Evolutionary conservation across 2,113 vertebrate genomes (phyloP).

Genomic region (Python bivittatus): DNA sequence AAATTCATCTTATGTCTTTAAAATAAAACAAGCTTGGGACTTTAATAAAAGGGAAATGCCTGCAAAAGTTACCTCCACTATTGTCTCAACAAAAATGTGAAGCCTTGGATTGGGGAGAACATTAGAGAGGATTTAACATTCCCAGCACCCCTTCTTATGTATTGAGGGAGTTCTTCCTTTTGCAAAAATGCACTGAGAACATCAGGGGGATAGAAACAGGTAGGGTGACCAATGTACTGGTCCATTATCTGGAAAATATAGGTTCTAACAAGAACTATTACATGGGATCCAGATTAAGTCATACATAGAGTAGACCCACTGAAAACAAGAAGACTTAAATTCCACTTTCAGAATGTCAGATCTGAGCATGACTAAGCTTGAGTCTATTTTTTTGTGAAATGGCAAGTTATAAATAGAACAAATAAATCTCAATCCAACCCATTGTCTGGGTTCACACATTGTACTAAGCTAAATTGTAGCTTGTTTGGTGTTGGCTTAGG

Average conservation of each 20-base stretch:
- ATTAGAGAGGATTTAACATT: neutral
- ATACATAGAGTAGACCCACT: neutral
- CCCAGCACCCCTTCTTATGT: neutral
- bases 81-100: too few relatives aligned
- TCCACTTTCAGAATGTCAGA: neutral
- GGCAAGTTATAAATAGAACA: too few relatives aligned
- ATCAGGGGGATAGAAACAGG: neutral
- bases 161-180: neutral
- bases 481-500: too few relatives aligned
- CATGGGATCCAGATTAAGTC: neutral
- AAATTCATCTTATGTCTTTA: neutral
- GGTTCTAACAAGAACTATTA: neutral
- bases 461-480: too few relatives aligned
- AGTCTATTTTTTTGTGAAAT: neutral
- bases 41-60: neutral
- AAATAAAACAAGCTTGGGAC: neutral
- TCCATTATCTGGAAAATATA: neutral
- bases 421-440: too few relatives aligned
- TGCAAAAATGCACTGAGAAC: neutral
- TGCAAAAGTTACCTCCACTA: neutral
- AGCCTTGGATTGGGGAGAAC: neutral
- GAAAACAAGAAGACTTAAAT: neutral
- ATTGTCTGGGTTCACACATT: too few relatives aligned
- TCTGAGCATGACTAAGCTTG: neutral
- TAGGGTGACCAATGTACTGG: neutral